A percentile compares a stretch with the other conserved stretches of the same genome.
These are phyloP conservation scores for Phataginus tricuspis DNA, from an alignment of 2,797 vertebrate species.

Conservation along the genomic window DNA sequence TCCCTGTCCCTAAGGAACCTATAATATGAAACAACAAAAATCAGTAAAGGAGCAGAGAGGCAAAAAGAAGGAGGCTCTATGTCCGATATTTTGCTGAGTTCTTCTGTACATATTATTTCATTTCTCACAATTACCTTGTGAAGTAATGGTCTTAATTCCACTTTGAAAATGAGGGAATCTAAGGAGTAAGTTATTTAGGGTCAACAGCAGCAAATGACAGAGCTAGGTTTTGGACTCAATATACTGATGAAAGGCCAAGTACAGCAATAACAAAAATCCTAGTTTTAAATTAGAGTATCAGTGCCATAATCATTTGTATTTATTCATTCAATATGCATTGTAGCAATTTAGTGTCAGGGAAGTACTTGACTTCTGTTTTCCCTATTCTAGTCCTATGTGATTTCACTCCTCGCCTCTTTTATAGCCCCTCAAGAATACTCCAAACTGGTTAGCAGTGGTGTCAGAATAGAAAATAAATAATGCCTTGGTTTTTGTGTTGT, in stretches of 20 bases:
- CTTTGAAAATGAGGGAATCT: background rate
- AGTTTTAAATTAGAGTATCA: background rate
- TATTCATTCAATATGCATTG: background rate
- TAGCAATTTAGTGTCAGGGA: background rate
- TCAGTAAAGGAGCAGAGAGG: background rate
- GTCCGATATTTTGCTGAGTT: background rate
- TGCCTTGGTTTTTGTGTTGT: background rate
- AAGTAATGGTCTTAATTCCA: background rate
- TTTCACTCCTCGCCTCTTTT: background rate
- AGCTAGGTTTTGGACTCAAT: constrained; percentile 30
- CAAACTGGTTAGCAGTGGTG: background rate
- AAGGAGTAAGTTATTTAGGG: background rate
- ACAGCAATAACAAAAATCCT: constrained; percentile 9
- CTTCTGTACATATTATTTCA: background rate
- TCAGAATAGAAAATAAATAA: background rate
- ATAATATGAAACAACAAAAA: background rate
- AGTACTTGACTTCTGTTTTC: background rate
- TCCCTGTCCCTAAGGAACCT: background rate
- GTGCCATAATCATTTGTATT: background rate
- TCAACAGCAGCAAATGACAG: background rate
- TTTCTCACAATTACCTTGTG: background rate
- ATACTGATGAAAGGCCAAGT: background rate
- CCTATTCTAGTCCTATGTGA: background rate
- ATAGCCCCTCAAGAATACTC: background rate
- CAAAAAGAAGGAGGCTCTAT: background rate